Base-by-base conservation (phyloP, 37 sponge, comb jelly and placozoan genomes). In the Oscarella lobularis region DNA sequence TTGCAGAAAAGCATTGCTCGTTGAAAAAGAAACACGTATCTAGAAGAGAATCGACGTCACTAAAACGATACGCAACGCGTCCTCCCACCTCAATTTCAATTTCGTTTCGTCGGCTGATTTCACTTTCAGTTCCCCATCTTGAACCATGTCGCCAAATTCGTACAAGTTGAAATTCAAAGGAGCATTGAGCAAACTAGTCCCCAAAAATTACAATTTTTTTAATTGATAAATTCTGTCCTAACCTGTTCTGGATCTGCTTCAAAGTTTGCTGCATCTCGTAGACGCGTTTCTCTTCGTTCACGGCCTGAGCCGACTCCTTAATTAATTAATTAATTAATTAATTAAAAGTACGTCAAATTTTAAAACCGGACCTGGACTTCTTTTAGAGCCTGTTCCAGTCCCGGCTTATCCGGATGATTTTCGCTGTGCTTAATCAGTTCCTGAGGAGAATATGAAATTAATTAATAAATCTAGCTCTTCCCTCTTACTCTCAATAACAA, bases 81-180 rank as follows among this genome's bases (percentile, higher is more conserved):
- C 60, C 60, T 48, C 60, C 20, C 60, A 48, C 60, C 60, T 48
- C 14, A 48, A 20, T 48, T 48, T 48, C 20, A 48, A 9, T 48
- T 48, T 48, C 60, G 60, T 67, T 31, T 65, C 68, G 38, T 76
- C 77, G 31, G 20, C 77, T 4, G 70, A 68, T 38, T 75, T 87
- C 33, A 92, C 74, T 48, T 86, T 85, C 74, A 92, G 71, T 48
- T 92, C 92, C 0, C 92, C 92, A 78, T 92, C 92, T 39, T 41
- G 36, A 27, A 76, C 27, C 69, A 48, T 48, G 60, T 48, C 60
- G 60, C 60, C 60, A 27, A 27, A 20, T 20, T 48, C 60, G 60
- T 27, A n/a, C n/a, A n/a, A n/a, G n/a, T n/a, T n/a, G n/a, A n/a
- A n/a, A n/a, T n/a, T n/a, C n/a, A n/a, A n/a, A n/a, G 60, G 60